A percentile compares a stretch with the other conserved stretches of the same genome.
phyloP scores from a whole-genome alignment of 1,140 invertebrate genomes.

The Parasteatoda tepidariorum region DNA sequence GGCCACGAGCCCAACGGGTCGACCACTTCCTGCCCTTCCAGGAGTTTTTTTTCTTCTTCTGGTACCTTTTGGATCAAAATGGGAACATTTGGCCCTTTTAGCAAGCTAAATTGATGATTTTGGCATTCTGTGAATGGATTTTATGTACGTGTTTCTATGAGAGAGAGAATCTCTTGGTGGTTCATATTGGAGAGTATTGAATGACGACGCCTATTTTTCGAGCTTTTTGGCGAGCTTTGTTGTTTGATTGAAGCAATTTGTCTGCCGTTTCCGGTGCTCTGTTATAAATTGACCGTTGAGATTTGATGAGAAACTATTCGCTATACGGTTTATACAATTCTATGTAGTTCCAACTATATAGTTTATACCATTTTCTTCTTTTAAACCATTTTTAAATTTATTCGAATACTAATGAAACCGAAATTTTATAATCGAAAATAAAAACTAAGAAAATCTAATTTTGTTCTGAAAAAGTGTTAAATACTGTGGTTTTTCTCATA shows the following conservation, averaged over 20 bases:
- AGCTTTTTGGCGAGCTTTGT: constrained; percentile 9
- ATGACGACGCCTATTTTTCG: constrained; percentile 8
- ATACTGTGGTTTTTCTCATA: too few species aligned
- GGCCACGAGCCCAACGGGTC: constrained; percentile 52
- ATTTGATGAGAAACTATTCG: too few species aligned
- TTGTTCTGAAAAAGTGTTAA: too few species aligned
- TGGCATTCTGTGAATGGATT: constrained; percentile 46
- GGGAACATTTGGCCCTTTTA: constrained; percentile 51
- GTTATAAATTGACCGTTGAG: not conserved
- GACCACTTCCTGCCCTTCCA: constrained; percentile 39
- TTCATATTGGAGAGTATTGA: constrained; percentile 20
- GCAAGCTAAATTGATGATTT: constrained; percentile 49
- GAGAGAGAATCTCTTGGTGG: not conserved
- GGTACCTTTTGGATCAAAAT: not conserved
- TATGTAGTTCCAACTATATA: too few species aligned
- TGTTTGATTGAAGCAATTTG: constrained; percentile 6
- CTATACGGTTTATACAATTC: too few species aligned
- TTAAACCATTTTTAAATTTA: too few species aligned
- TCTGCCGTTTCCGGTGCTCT: constrained; percentile 15
- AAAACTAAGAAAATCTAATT: too few species aligned
- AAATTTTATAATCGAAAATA: too few species aligned
- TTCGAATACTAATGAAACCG: too few species aligned
- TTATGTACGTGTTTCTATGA: not conserved
- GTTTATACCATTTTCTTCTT: too few species aligned
- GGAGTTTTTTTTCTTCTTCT: constrained; percentile 8